Base-by-base conservation (phyloP, 2,888 invertebrate genomes). In the Autographa pulchrina region DNA sequence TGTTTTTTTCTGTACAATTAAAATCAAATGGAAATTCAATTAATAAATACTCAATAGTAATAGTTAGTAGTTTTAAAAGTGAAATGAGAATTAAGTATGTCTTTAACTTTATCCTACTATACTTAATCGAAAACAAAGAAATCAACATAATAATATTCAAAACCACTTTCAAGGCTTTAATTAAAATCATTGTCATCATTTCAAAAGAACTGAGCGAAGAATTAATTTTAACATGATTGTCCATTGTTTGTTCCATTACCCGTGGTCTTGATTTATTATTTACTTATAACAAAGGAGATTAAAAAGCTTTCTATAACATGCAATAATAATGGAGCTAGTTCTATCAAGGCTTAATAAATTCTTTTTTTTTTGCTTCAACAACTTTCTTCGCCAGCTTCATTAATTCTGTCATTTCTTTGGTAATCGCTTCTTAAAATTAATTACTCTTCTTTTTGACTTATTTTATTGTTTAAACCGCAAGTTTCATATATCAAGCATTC, bases 401-500 rank as follows among this genome's bases (percentile, higher is more conserved):
- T 13, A 14, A 59, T 59, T 61, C 48, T 48, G 65, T 5, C 13
- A 58, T 67, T 67, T 67, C 31, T 20, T 59, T 35, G 66, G 38
- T 68, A 18, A 64, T 72, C 60, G 68, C 59, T 59, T 68, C 48
- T 13, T 35, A n/a, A 43, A 41, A 78, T 63, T 68, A 75, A 80
- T 78, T 59, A 54, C 54, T 68, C 31, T 62, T 69, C 62, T 35
- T 64, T 31, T 52, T 60, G 6, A 31, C 63, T 69, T 60, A 59
- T 68, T 60, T 72, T 58, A 74, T 58, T 60, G 9, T 62, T 8
- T 11, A 72, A 59, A 68, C 72, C 14, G 25, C 18, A 68, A 41
- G 38, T 72, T 70, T 20, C 11, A 18, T 58, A 48, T 68, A 63
- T 48, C 80, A 77, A 77, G 74, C 76, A 86, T 92, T 91, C 89